Conservation (phyloP, 2,888 invertebrate species). For the Epinotia nisella region DNA sequence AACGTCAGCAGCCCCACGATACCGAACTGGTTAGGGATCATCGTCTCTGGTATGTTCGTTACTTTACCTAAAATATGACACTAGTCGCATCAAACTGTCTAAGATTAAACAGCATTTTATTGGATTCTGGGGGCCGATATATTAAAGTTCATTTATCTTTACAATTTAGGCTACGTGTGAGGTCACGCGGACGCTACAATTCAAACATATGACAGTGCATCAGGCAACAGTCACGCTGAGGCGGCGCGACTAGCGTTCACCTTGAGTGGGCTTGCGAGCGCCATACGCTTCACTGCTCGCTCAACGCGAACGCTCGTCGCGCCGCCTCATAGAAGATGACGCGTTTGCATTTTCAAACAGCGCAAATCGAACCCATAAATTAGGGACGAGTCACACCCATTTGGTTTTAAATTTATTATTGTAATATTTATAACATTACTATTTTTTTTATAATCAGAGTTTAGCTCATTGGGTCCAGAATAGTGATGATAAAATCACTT, state of each 20-base stretch:
- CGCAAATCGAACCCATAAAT: no score
- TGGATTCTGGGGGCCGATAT: conserved; percentile 47
- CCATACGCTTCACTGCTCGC: no score
- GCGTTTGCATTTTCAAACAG: no score
- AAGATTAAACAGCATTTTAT: neutral
- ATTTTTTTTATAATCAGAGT: no score
- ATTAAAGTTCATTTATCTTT: conserved; percentile 51
- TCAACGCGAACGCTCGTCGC: neutral
- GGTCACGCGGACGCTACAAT: neutral
- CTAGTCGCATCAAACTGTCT: neutral
- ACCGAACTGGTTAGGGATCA: conserved; percentile 99
- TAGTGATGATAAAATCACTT: conserved; percentile 33
- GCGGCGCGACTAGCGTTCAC: conserved; percentile 4
- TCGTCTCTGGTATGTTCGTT: conserved; percentile 98
- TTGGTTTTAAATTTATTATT: no score
- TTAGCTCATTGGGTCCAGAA: neutral
- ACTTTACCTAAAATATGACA: conserved; percentile 90
- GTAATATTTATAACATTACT: no score
- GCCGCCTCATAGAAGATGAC: neutral
- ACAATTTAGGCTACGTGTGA: neutral
- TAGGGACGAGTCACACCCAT: no score
- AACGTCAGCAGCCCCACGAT: conserved; percentile 99
- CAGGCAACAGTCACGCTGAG: neutral
- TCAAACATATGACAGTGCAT: no score
- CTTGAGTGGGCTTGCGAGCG: neutral